Conservation (phyloP, 2,888 invertebrate species). For the Myopa testacea region DNA sequence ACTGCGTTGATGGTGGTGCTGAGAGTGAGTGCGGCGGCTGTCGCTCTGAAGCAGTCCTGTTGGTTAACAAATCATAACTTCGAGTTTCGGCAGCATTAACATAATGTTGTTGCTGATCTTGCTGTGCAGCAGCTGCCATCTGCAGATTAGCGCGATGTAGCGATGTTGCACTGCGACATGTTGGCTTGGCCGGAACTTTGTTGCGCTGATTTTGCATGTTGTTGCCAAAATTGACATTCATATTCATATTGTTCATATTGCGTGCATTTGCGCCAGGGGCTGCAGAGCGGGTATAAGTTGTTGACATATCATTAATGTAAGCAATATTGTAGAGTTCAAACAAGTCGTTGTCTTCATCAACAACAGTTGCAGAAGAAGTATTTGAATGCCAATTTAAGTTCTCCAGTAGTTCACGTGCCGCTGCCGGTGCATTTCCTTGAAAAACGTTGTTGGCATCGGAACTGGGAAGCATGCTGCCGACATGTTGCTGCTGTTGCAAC, state of each 20-base stretch:
- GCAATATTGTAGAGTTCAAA: conserved; percentile 39
- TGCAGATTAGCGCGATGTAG: conserved; percentile 30
- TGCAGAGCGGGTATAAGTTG: conserved; percentile 40
- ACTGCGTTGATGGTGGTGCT: conserved; percentile 45
- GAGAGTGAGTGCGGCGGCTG: conserved; percentile 45
- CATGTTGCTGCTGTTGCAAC: conserved; percentile 51
- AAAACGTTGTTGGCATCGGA: conserved; percentile 29
- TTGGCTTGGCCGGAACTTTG: conserved; percentile 60
- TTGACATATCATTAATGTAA: conserved; percentile 36
- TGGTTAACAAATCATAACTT: conserved; percentile 8
- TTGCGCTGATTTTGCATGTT: conserved; percentile 63
- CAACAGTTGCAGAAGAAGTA: conserved; percentile 32
- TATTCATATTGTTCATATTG: conserved; percentile 45
- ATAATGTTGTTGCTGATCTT: conserved; percentile 47
- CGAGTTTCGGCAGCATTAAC: conserved; percentile 24
- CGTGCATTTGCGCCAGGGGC: conserved; percentile 17
- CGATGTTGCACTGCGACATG: conserved; percentile 50
- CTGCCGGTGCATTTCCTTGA: conserved; percentile 1
- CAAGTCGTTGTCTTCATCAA: conserved; percentile 40
- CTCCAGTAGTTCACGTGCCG: conserved; percentile 55
- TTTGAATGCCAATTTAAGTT: conserved; percentile 54
- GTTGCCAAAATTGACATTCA: conserved; percentile 63
- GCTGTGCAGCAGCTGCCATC: conserved; percentile 44
- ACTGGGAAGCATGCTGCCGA: conserved; percentile 22
- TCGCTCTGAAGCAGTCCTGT: conserved; percentile 11